Evolutionary conservation across 2,113 vertebrate genomes (phyloP), one percentile per base, ranked within the genome.

Genomic region (Otolemur garnettii): DNA sequence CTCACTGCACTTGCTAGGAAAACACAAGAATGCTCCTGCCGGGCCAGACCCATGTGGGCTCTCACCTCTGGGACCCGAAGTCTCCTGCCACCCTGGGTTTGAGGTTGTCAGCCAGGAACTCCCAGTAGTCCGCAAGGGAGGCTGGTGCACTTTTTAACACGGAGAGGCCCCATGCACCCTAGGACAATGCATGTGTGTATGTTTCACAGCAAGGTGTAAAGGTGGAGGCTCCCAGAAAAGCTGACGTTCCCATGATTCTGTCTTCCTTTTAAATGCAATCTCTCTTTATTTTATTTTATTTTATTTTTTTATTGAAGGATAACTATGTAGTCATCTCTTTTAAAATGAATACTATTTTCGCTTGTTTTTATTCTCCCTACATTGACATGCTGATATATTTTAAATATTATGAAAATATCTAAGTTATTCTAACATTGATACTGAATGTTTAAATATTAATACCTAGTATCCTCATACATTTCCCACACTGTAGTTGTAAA

Each of bases 11-110:
- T 50, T 24, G 11, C 45, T 75, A 2, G 26, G 7, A n/a, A 66
- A 12, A 26, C 33, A 0, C 64, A 22, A 33, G 4, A 0, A 12
- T 59, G 45, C 71, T 50, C 22, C 38, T 60, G 6, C 14, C 2
- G 7, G 50, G 28, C 5, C 42, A 45, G 28, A 7, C 78, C 17
- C 13, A 0, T 0, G 1, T 21, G 7, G 0, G 2, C 50, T 45
- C 14, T 35, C 0, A 15, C 60, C 77, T 21, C 45, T 3, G 17
- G 9, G 14, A 35, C 22, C 53, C 24, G 42, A 35, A 45, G 35
- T 2, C 28, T 24, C 42, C 11, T 10, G 13, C 10, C 50, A 24
- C 26, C 18, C 6, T n/a, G 35, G 24, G 12, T 45, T 21, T 26
- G 17, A 30, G 59, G 57, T 38, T 42, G 2, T 19, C 24, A 26